A percentile compares a stretch with the other conserved stretches of the same genome.
These are phyloP conservation scores for Heteropelma amictum DNA, from an alignment of 2,888 invertebrate species.

Conservation along the genomic window DNA sequence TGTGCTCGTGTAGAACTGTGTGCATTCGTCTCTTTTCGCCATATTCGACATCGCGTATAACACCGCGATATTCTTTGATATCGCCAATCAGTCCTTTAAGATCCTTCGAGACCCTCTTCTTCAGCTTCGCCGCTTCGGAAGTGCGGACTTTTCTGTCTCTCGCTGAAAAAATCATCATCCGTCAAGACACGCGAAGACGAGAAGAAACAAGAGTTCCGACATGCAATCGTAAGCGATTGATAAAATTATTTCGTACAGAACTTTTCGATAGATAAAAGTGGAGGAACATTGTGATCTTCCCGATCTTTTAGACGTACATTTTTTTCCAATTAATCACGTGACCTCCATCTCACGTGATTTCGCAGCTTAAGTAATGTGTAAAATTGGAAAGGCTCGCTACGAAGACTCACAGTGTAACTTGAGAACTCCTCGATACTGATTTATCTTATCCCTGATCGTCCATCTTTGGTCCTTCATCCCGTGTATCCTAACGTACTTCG, in stretches of 20 bases:
- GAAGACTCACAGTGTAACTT: slow-evolving; percentile 81
- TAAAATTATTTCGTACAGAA: too few species aligned
- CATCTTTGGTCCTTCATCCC: slow-evolving; percentile 83
- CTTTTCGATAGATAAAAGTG: too few species aligned
- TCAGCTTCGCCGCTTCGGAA: slow-evolving; percentile 79
- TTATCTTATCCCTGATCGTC: slow-evolving; percentile 83
- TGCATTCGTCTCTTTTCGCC: slow-evolving; percentile 82
- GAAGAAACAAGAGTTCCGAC: too few species aligned
- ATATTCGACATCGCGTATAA: slow-evolving; percentile 80
- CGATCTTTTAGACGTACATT: too few species aligned
- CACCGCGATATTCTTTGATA: slow-evolving; percentile 80
- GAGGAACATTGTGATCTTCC: too few species aligned
- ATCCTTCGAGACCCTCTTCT: slow-evolving; percentile 80
- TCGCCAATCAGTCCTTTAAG: slow-evolving; percentile 81
- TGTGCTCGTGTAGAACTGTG: slow-evolving; percentile 81
- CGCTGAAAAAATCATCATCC: too few species aligned
- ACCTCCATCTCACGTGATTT: too few species aligned
- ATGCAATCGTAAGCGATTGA: too few species aligned
- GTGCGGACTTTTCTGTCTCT: slow-evolving; percentile 82
- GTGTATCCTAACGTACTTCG: slow-evolving; percentile 78
- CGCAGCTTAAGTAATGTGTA: neutral
- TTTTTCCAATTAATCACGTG: too few species aligned
- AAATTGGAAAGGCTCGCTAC: neutral
- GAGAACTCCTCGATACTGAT: slow-evolving; percentile 83
- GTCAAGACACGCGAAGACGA: too few species aligned